Evolutionary conservation across 2,888 invertebrate species (phyloP).

Genomic region (Bruchidius siliquastri): DNA sequence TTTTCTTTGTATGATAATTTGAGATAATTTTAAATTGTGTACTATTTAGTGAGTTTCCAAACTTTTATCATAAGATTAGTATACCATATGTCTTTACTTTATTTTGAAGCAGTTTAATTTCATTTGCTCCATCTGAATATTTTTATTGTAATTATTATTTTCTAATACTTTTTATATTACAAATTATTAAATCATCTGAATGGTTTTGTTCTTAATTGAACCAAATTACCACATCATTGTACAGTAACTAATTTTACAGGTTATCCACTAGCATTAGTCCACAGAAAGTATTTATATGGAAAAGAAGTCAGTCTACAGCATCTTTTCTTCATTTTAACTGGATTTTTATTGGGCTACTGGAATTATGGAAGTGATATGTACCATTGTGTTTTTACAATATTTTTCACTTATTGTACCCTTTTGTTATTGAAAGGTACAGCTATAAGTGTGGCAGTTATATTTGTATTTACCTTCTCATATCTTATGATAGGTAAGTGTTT

Average conservation of each 20-base stretch:
- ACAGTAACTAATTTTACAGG: slow-evolving; percentile 60
- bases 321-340: slow-evolving; percentile 66
- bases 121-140: too few relatives aligned
- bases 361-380: slow-evolving; percentile 77
- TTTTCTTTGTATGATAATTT: too few relatives aligned
- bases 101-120: too few relatives aligned
- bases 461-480: slow-evolving; percentile 78
- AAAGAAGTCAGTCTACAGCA: slow-evolving; percentile 60
- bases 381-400: slow-evolving; percentile 71
- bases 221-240: too few relatives aligned
- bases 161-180: too few relatives aligned
- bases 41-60: too few relatives aligned
- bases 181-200: too few relatives aligned
- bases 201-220: too few relatives aligned
- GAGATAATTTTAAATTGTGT: too few relatives aligned
- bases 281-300: slow-evolving; percentile 57
- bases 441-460: slow-evolving; percentile 63
- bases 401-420: slow-evolving; percentile 67
- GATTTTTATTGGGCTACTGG: slow-evolving; percentile 72
- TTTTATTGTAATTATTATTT: too few relatives aligned
- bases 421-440: slow-evolving; percentile 60
- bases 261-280: slow-evolving; percentile 66
- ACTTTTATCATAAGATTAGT: too few relatives aligned
- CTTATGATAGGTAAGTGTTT: slow-evolving; percentile 56
- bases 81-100: too few relatives aligned